A percentile compares a stretch with the other conserved stretches of the same genome.
phyloP scores from a whole-genome alignment of 2,888 invertebrate genomes.

The Flexamia atlantica region DNA sequence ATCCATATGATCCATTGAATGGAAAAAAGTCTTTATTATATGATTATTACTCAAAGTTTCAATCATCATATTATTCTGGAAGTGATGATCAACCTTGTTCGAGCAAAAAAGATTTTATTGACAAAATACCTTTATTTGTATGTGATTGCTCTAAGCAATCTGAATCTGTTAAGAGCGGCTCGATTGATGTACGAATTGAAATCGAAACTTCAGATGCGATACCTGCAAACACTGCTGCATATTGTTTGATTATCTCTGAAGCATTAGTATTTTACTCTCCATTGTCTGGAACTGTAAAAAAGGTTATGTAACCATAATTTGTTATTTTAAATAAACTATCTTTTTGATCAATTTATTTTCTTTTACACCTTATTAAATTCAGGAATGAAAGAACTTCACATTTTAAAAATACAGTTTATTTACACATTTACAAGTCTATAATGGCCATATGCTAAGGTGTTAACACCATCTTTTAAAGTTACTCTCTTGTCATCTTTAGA shows the following conservation, averaged over 20 bases:
- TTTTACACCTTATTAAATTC: background rate
- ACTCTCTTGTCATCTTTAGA: background rate
- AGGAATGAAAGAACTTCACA: background rate
- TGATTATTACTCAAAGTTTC: slow-evolving; percentile 50
- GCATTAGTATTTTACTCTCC: background rate
- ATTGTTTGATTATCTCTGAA: background rate
- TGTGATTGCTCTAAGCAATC: slow-evolving; percentile 39
- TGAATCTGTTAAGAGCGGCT: slow-evolving; percentile 39
- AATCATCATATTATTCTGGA: slow-evolving; percentile 49
- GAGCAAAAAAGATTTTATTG: background rate
- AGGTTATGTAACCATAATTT: background rate
- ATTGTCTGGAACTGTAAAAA: slow-evolving; percentile 13
- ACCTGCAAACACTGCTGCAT: background rate
- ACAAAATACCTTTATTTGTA: slow-evolving; percentile 28
- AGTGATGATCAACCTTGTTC: background rate
- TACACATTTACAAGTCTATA: background rate
- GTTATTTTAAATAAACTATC: background rate
- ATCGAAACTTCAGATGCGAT: background rate
- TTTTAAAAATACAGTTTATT: background rate
- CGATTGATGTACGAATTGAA: background rate
- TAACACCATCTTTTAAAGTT: no score
- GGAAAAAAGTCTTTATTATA: slow-evolving; percentile 42
- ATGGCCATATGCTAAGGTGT: no score
- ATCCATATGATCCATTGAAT: slow-evolving; percentile 60
- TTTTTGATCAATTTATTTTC: background rate